Percentiles rank a stretch among this genome's conserved stretches.
Evolutionary conservation across 37 sponge, comb jelly and placozoan genomes (phyloP).

Genomic region (Haliclona indistincta): DNA sequence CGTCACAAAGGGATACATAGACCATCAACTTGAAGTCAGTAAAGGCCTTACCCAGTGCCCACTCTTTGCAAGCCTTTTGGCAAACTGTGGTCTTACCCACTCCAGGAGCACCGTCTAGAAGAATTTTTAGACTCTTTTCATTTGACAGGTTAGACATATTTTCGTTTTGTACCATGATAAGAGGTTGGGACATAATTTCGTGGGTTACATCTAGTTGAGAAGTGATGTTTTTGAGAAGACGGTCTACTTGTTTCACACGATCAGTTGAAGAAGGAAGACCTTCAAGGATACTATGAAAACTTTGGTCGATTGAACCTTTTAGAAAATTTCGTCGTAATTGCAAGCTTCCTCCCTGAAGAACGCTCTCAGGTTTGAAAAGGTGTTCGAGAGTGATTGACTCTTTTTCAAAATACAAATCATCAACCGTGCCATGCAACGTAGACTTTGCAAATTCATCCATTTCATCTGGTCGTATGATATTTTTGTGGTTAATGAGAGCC

Average conservation of each 20-base stretch:
- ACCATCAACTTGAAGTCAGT: slow-evolving; percentile 5
- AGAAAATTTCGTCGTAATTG: no score
- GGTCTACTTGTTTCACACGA: no score
- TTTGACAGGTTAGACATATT: neutral
- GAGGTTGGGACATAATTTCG: neutral
- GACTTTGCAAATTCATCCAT: neutral
- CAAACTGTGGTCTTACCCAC: slow-evolving; percentile 8
- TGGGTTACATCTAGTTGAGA: no score
- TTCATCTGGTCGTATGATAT: neutral
- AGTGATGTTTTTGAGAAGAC: no score
- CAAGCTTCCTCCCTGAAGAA: no score
- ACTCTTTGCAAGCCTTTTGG: slow-evolving; percentile 6
- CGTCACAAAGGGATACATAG: neutral
- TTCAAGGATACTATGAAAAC: no score
- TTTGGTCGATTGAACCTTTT: no score
- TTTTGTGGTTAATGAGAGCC: neutral
- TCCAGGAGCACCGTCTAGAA: slow-evolving; percentile 10
- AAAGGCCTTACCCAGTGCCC: slow-evolving; percentile 10
- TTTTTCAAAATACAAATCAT: neutral
- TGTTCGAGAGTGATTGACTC: neutral
- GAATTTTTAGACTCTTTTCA: slow-evolving; percentile 6
- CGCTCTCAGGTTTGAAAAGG: neutral
- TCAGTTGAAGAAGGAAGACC: no score
- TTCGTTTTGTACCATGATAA: neutral
- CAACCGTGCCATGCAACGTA: no score